Evolutionary conservation across 2,888 invertebrate genomes (phyloP).

Genomic region (Lagria hirta): DNA sequence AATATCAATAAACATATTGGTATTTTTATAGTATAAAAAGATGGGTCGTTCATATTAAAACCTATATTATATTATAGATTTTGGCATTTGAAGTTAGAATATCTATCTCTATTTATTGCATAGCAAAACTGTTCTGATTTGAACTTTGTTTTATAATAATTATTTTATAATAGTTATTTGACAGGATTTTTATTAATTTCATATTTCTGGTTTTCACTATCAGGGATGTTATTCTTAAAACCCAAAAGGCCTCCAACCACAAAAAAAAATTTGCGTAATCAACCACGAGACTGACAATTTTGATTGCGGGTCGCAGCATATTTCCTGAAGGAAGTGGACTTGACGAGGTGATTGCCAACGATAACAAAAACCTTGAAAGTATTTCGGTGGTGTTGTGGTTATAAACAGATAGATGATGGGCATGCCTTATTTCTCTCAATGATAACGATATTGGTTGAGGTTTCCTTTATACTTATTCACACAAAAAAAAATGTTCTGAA

Average conservation of each 20-base stretch:
- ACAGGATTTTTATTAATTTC: too few relatives aligned
- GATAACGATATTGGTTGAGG: slow-evolving; percentile 25
- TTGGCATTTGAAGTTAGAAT: too few relatives aligned
- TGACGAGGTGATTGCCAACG: slow-evolving; percentile 25
- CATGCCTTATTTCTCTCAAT: slow-evolving; percentile 12
- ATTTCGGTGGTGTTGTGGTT: slow-evolving; percentile 33
- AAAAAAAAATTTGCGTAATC: slow-evolving; percentile 3
- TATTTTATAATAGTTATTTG: too few relatives aligned
- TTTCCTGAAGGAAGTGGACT: slow-evolving; percentile 36
- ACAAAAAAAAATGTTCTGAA: slow-evolving; percentile 14
- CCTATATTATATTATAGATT: too few relatives aligned
- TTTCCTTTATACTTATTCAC: slow-evolving; percentile 19
- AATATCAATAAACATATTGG: too few relatives aligned
- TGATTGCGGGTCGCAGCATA: slow-evolving; percentile 28
- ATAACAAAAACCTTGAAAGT: slow-evolving; percentile 36
- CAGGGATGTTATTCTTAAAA: background rate
- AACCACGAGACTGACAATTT: slow-evolving; percentile 32
- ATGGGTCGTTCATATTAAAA: too few relatives aligned
- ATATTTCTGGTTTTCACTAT: too few relatives aligned
- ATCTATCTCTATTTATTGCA: too few relatives aligned
- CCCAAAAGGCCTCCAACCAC: background rate
- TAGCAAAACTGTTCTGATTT: too few relatives aligned
- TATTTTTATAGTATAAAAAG: too few relatives aligned
- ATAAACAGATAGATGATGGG: slow-evolving; percentile 28
- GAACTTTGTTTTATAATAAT: too few relatives aligned